Percentiles rank a stretch among this genome's conserved stretches.
Conservation (phyloP, 2,113 vertebrate genomes). For the Pithys albifrons region DNA sequence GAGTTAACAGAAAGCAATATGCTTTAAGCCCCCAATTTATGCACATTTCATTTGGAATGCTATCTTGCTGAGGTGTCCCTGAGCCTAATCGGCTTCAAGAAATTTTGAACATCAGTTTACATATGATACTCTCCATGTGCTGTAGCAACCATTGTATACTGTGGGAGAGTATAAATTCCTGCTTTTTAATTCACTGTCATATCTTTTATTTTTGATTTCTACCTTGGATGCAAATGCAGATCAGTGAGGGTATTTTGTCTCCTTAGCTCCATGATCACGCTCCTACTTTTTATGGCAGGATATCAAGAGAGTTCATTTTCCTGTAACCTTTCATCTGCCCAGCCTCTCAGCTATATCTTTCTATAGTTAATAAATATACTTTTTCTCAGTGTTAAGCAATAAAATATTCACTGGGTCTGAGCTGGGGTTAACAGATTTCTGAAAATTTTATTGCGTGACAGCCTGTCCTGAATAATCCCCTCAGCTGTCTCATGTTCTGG, state of each 20-base stretch:
- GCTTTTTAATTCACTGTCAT: neutral
- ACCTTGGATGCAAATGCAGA: slow-evolving; percentile 2
- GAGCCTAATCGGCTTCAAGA: slow-evolving; percentile 18
- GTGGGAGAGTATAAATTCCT: neutral
- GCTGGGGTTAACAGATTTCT: slow-evolving; percentile 94
- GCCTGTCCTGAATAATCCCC: slow-evolving; percentile 87
- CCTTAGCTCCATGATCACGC: neutral
- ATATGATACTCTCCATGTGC: neutral
- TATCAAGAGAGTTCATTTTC: neutral
- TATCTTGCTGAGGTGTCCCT: neutral
- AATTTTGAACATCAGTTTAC: neutral
- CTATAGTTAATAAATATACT: slow-evolving; percentile 89
- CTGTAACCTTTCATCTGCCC: slow-evolving; percentile 62
- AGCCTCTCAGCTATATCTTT: slow-evolving; percentile 79
- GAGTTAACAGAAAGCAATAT: slow-evolving; percentile 4
- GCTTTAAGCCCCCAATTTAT: neutral
- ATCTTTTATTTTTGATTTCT: neutral
- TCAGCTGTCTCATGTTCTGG: slow-evolving; percentile 85
- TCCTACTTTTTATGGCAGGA: neutral
- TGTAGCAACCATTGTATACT: neutral
- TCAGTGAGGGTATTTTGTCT: neutral
- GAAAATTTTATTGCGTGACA: slow-evolving; percentile 92
- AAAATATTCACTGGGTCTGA: slow-evolving; percentile 92
- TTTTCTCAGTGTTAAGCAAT: slow-evolving; percentile 81
- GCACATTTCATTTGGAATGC: neutral